Evolutionary conservation across 2,797 vertebrate genomes (phyloP).

Genomic region (Acropternis orthonyx): DNA sequence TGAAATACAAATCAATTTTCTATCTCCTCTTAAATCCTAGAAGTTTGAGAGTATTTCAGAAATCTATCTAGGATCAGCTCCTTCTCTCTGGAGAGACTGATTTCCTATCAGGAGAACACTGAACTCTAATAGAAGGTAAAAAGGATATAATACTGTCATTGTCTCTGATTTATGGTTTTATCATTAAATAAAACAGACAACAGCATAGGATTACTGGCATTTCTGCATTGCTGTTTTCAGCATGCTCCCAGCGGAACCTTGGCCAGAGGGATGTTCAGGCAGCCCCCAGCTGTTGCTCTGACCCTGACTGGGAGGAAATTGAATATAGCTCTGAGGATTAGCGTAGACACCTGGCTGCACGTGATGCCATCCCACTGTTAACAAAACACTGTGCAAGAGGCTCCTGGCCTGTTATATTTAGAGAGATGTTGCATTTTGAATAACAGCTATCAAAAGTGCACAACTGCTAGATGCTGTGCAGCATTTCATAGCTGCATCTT

Average conservation of each 20-base stretch:
- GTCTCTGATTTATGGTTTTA: background rate
- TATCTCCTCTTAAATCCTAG: slow-evolving; percentile 21
- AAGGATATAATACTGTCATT: background rate
- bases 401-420: background rate
- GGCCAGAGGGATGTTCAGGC: background rate
- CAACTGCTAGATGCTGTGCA: background rate
- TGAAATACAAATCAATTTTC: slow-evolving; percentile 32
- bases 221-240: background rate
- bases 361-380: background rate
- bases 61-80: background rate
- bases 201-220: background rate
- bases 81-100: background rate
- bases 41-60: slow-evolving; percentile 5
- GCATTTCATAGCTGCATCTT: background rate
- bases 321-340: background rate
- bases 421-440: background rate
- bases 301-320: accelerated
- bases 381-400: background rate
- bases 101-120: background rate
- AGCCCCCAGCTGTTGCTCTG: background rate
- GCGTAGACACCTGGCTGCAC: background rate
- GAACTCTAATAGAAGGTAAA: slow-evolving; percentile 15
- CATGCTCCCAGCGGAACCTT: background rate
- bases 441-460: accelerated
- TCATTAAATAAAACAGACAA: background rate